Evolutionary conservation across 2,113 vertebrate species (phyloP).

Genomic region (Mustela lutreola): DNA sequence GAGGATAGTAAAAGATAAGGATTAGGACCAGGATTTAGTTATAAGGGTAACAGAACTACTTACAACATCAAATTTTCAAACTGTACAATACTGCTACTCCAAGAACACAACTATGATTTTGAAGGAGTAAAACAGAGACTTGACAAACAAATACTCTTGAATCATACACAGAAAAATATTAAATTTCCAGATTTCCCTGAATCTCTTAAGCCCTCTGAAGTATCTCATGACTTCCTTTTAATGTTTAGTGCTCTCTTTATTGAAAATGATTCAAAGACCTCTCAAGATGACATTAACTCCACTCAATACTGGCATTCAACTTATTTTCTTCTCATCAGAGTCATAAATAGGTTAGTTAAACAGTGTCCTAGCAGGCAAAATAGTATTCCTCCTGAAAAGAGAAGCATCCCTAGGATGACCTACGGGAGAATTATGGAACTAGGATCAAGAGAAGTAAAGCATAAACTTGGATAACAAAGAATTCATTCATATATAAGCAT

Average conservation of each 20-base stretch:
- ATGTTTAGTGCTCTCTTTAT: not conserved
- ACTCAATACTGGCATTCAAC: not conserved
- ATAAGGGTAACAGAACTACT: not conserved
- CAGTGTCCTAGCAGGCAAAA: not conserved
- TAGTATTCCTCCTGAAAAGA: not conserved
- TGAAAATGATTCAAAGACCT: not conserved
- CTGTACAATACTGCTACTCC: not conserved
- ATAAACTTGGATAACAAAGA: not conserved
- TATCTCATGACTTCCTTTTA: not conserved
- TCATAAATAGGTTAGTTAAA: not conserved
- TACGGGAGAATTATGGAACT: not conserved
- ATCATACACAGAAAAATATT: not conserved
- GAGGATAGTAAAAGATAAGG: not conserved
- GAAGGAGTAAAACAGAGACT: not conserved
- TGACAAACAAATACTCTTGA: not conserved
- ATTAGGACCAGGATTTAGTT: not conserved
- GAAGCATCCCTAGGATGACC: not conserved
- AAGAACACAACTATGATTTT: not conserved
- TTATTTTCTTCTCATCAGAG: not conserved
- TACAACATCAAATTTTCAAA: not conserved
- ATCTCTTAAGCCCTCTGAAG: too few relatives aligned
- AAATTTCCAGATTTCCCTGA: not conserved
- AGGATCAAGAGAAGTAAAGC: not conserved
- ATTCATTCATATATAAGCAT: not conserved
- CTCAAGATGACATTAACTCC: not conserved